Base-by-base conservation (phyloP, 2,113 vertebrate species). In the Nyctibius bracteatus region DNA sequence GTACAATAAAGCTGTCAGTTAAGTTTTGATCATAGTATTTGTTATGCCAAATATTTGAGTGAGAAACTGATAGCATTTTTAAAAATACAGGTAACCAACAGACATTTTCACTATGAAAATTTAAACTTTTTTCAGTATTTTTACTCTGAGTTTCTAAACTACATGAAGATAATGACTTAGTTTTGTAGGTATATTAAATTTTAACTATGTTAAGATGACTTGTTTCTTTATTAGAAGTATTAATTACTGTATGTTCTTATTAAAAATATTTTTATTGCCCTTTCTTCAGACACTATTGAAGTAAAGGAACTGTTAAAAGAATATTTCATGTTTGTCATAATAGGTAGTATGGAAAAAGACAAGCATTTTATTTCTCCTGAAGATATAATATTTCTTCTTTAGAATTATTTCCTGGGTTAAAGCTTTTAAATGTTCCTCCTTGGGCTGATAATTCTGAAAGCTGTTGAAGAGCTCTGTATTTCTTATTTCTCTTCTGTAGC, bases 401-500 rank as follows among this genome's bases (percentile, higher is more conserved):
- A 65, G 14, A 73, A 11, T 96, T 43, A 35, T 62, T 88, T 88
- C 41, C 81, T 91, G 31, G n/a, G 46, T 90, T 74, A 16, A 74
- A n/a, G 33, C 61, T 94, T 47, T 66, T 92, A 43, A 74, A 14
- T 44, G 11, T 82, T 88, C 33, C 67, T 86, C 62, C 41, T 89
- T 82, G 30, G 58, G 62, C 52, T 51, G 33, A 28, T 43, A 81
- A 33, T n/a, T 54, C 57, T 57, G 87, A 46, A 67, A 65, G 41
- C 17, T 95, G 82, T 57, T 72, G 85, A 61, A 96, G 58, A 25
- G 55, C 70, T 62, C 35, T 92, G 98, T 97, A 98, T 70, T 77
- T 95, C 52, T 98, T 97, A 81, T 94, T 98, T 93, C 98, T 98
- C 74, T 97, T 98, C 98, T 98, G 86, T 63, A 94, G 75, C 24